Evolutionary conservation across 2,113 vertebrate genomes (phyloP).

Genomic region (Elanoides forficatus): DNA sequence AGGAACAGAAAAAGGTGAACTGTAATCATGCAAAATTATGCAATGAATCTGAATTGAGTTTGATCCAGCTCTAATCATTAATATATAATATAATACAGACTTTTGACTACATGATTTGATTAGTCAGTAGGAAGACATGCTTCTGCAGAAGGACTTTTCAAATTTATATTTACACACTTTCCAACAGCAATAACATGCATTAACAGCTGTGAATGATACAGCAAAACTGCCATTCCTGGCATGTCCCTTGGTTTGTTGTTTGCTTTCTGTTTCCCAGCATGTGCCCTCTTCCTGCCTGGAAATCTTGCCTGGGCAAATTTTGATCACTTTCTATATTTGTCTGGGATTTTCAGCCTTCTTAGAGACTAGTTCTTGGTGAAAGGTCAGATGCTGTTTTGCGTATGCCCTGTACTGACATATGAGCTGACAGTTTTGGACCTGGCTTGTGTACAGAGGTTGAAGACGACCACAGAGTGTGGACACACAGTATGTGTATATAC

Average conservation of each 20-base stretch:
- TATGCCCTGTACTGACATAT: neutral
- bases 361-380: neutral
- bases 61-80: neutral
- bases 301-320: neutral
- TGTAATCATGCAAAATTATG: neutral
- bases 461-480: neutral
- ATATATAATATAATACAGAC: neutral
- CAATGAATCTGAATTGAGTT: slow-evolving; percentile 13
- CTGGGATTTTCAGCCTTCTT: neutral
- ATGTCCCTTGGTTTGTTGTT: neutral
- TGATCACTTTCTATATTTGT: neutral
- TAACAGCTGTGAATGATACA: neutral
- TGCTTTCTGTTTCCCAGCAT: neutral
- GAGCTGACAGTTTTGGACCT: neutral
- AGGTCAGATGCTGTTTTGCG: neutral
- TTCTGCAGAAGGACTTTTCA: neutral
- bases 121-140: neutral
- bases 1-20: neutral
- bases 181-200: neutral
- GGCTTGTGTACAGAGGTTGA: neutral
- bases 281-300: neutral
- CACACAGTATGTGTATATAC: neutral
- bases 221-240: neutral
- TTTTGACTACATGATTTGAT: slow-evolving; percentile 9
- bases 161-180: neutral